phyloP scores from a whole-genome alignment of 2,113 vertebrate species.

The Gasterosteus nipponicus region DNA sequence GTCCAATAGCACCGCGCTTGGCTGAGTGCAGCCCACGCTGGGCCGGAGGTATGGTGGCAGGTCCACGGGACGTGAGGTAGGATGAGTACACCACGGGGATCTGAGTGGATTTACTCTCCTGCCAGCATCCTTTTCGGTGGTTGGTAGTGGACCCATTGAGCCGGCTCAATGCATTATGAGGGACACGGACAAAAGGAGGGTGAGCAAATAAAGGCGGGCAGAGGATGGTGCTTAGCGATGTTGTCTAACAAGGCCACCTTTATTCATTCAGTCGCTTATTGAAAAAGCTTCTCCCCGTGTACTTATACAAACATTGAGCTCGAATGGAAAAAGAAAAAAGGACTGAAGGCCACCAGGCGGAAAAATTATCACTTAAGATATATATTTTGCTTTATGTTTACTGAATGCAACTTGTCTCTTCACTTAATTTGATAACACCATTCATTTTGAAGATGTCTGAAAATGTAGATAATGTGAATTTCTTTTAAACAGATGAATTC shows the following conservation, averaged over 20 bases:
- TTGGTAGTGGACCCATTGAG: constrained; percentile 52
- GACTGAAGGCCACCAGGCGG: constrained; percentile 15
- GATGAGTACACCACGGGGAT: constrained; percentile 73
- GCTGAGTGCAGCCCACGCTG: constrained; percentile 67
- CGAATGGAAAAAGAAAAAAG: background rate
- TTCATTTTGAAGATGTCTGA: constrained; percentile 40
- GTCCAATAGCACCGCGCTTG: constrained; percentile 64
- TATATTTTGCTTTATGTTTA: constrained; percentile 20
- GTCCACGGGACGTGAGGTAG: constrained; percentile 48
- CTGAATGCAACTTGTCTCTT: constrained; percentile 11
- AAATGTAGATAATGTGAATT: constrained; percentile 16
- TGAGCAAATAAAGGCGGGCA: constrained; percentile 22
- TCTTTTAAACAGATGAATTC: constrained; percentile 42
- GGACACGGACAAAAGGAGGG: constrained; percentile 33
- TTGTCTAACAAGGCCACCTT: constrained; percentile 16
- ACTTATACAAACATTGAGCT: background rate
- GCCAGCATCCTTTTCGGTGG: constrained; percentile 63
- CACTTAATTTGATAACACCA: constrained; percentile 51
- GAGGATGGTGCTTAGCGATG: constrained; percentile 21
- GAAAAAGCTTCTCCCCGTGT: background rate
- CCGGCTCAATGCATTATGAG: constrained; percentile 31
- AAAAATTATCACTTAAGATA: constrained; percentile 15
- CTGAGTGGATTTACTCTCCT: constrained; percentile 74
- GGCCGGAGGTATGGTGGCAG: constrained; percentile 50
- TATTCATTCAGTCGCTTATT: background rate